Conservation (phyloP, 64 coral and sea anemone species). For the Montipora sp. region DNA sequence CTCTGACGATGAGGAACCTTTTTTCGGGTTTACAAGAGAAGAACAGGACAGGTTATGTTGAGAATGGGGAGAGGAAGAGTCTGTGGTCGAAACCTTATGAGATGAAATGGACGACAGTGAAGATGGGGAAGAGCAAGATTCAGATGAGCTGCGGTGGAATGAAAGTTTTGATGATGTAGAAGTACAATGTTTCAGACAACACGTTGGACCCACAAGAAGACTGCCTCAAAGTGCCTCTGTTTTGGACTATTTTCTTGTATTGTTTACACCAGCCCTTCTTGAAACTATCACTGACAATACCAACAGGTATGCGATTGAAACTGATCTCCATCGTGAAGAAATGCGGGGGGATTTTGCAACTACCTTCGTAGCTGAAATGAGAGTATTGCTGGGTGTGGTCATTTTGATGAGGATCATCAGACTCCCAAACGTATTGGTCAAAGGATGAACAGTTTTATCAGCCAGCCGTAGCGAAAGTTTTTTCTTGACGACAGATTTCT, state of each 20-base stretch:
- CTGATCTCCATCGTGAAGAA: slow-evolving; percentile 15
- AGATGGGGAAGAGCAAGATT: no score
- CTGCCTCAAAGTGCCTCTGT: no score
- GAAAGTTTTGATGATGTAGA: slow-evolving; percentile 37
- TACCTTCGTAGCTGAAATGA: slow-evolving; percentile 42
- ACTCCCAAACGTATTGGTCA: slow-evolving; percentile 36
- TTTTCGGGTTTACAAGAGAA: not conserved
- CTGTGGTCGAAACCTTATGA: no score
- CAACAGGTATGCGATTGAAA: slow-evolving; percentile 41
- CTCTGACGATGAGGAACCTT: no score
- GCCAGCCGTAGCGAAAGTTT: slow-evolving; percentile 34
- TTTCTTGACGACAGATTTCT: slow-evolving; percentile 30
- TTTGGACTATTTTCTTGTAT: no score
- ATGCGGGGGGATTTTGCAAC: slow-evolving; percentile 39
- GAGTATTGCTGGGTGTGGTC: slow-evolving; percentile 59
- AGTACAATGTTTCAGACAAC: slow-evolving; percentile 42
- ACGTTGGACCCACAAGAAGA: slow-evolving; percentile 50
- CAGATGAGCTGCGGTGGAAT: not conserved
- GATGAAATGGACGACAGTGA: no score
- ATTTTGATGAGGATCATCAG: slow-evolving; percentile 66
- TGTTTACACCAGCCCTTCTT: no score
- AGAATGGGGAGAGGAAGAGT: no score
- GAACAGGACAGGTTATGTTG: no score
- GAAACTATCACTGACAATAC: not conserved
- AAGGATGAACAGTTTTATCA: slow-evolving; percentile 9